These are phyloP conservation scores for Psylliodes chrysocephalus DNA, from an alignment of 2,888 invertebrate species.

Conservation along the genomic window DNA sequence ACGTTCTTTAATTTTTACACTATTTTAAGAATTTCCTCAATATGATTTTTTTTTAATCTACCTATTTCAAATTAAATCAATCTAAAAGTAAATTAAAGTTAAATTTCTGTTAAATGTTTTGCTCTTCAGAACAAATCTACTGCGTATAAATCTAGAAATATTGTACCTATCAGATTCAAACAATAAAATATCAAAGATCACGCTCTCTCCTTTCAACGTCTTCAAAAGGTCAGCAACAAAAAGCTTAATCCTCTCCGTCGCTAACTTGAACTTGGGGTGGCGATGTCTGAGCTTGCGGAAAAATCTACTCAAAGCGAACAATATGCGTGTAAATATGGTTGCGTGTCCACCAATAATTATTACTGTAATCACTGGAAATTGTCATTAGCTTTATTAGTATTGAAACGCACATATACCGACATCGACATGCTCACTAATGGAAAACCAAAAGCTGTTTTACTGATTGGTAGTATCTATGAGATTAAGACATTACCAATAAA, in stretches of 20 bases:
- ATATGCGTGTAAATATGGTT: conserved; percentile 45
- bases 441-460: conserved; percentile 23
- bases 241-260: background rate
- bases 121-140: too few species aligned
- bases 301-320: conserved; percentile 35
- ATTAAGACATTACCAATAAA: conserved; percentile 17
- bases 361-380: conserved; percentile 47
- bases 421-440: conserved; percentile 19
- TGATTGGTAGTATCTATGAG: conserved; percentile 24
- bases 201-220: background rate
- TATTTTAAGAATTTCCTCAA: too few species aligned
- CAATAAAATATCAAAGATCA: background rate
- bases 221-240: background rate
- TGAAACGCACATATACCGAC: conserved; percentile 30
- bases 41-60: too few species aligned
- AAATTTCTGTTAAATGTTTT: too few species aligned
- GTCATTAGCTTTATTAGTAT: conserved; percentile 44
- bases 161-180: too few species aligned
- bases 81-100: too few species aligned
- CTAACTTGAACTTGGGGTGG: conserved; percentile 23
- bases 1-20: too few species aligned
- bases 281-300: conserved; percentile 15
- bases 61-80: too few species aligned
- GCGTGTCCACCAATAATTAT: conserved; percentile 49
- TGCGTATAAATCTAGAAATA: too few species aligned